A percentile compares a stretch with the other conserved stretches of the same genome.
Evolutionary conservation across 2,888 invertebrate species (phyloP).

Genomic region (Tuta absoluta): DNA sequence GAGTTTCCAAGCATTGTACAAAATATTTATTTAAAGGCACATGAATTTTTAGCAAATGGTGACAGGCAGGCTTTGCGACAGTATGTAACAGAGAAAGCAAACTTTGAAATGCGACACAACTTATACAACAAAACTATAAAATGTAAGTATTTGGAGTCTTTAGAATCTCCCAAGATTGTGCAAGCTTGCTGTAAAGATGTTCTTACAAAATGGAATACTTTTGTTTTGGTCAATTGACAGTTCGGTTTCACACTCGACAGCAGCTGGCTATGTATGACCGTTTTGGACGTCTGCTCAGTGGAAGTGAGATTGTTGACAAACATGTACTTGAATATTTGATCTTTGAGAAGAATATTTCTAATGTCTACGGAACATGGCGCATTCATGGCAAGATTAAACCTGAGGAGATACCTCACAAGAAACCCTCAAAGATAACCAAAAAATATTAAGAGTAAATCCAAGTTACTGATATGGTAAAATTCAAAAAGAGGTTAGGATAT

Average conservation of each 20-base stretch:
- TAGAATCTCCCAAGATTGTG: conserved; percentile 93
- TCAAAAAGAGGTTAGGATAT: no score
- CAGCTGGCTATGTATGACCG: conserved; percentile 96
- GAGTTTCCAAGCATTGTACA: conserved; percentile 87
- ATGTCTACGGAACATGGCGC: conserved; percentile 95
- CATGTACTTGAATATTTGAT: conserved; percentile 98
- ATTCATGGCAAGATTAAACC: conserved; percentile 97
- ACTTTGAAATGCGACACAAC: conserved; percentile 91
- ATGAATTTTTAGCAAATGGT: conserved; percentile 84
- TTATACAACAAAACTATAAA: conserved; percentile 87
- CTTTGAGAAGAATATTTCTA: conserved; percentile 96
- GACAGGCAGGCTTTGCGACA: conserved; percentile 66
- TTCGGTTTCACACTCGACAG: conserved; percentile 95
- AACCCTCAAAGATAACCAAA: conserved; percentile 82
- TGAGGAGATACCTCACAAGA: conserved; percentile 88
- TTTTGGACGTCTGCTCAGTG: conserved; percentile 96
- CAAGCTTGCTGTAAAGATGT: conserved; percentile 91
- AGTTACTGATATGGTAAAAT: conserved; percentile 31
- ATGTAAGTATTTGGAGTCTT: conserved; percentile 93
- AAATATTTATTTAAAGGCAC: conserved; percentile 91
- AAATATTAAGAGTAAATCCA: conserved; percentile 36
- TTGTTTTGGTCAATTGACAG: conserved; percentile 93
- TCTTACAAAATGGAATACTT: conserved; percentile 90
- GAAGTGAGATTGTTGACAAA: conserved; percentile 93
- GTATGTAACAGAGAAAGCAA: conserved; percentile 91